Percentiles rank a stretch among this genome's conserved stretches.
Conservation (phyloP, 1,140 invertebrate genomes). For the Drepana arcuata region DNA sequence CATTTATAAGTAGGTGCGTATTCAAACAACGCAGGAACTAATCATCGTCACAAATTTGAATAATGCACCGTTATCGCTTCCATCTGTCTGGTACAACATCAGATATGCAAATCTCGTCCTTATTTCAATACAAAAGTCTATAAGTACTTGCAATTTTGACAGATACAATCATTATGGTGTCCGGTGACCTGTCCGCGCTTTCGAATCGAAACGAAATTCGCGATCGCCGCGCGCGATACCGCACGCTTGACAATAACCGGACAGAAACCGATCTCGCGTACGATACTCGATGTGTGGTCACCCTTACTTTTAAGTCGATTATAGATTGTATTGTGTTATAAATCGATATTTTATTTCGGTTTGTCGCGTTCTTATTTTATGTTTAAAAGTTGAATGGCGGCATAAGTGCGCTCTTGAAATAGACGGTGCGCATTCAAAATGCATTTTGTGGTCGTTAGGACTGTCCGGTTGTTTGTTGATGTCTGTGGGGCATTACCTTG, state of each 20-base stretch:
- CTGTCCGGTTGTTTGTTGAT: too few relatives aligned
- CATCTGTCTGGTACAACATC: too few relatives aligned
- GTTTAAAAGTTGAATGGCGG: conserved; percentile 1
- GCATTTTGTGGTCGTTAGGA: too few relatives aligned
- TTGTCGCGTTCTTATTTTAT: conserved; percentile 20
- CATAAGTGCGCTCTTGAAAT: too few relatives aligned
- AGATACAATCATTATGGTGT: conserved; percentile 30
- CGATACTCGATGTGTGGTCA: conserved; percentile 47
- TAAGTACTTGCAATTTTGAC: conserved; percentile 25
- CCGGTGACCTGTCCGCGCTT: conserved; percentile 24
- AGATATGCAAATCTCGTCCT: too few relatives aligned
- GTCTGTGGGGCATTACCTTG: too few relatives aligned
- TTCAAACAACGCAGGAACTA: too few relatives aligned
- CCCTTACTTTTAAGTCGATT: conserved; percentile 59
- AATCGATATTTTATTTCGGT: conserved; percentile 58
- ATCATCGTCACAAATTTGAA: too few relatives aligned
- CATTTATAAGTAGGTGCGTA: too few relatives aligned
- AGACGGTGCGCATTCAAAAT: conserved; percentile 36
- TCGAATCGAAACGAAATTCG: conserved; percentile 21
- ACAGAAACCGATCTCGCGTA: conserved; percentile 31
- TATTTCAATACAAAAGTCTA: too few relatives aligned
- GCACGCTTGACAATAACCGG: conserved; percentile 47
- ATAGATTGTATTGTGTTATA: conserved; percentile 66
- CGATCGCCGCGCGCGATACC: conserved; percentile 38
- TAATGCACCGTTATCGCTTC: too few relatives aligned